Percentiles rank a stretch among this genome's conserved stretches.
These are phyloP conservation scores for Drosophila demipolita DNA, from an alignment of 2,888 invertebrate genomes.

Conservation along the genomic window DNA sequence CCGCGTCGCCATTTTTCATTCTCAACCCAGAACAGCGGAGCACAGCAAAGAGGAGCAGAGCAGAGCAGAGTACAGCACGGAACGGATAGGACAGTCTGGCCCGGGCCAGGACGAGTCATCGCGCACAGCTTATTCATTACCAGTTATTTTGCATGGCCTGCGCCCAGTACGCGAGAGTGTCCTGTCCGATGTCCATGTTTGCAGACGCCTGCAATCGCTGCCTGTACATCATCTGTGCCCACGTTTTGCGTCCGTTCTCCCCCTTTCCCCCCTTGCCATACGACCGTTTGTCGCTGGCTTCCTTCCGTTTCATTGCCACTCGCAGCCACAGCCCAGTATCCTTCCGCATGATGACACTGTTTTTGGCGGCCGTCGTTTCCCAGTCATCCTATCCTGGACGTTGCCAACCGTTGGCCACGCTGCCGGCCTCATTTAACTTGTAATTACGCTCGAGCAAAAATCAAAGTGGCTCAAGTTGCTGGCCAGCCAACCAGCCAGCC, in stretches of 20 bases:
- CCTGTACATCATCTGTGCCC: constrained; percentile 69
- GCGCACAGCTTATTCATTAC: constrained; percentile 71
- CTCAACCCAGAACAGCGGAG: constrained; percentile 27
- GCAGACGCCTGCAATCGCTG: constrained; percentile 64
- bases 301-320: constrained; percentile 79
- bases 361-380: constrained; percentile 68
- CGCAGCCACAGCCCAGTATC: constrained; percentile 66
- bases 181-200: constrained; percentile 32
- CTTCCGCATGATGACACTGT: constrained; percentile 80
- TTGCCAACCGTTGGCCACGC: constrained; percentile 47
- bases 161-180: constrained; percentile 28
- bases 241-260: constrained; percentile 54
- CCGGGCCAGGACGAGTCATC: constrained; percentile 24
- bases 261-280: constrained; percentile 12
- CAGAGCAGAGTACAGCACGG: background rate
- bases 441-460: constrained; percentile 81
- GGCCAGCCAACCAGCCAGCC: constrained; percentile 31
- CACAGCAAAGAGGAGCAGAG: background rate
- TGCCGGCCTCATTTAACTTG: constrained; percentile 83
- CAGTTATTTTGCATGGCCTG: constrained; percentile 58
- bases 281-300: constrained; percentile 61
- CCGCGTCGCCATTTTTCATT: constrained; percentile 74
- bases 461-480: constrained; percentile 82
- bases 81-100: constrained; percentile 7
- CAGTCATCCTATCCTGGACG: constrained; percentile 54